phyloP scores from a whole-genome alignment of 2,888 invertebrate species.

The Drepanosiphum platanoidis region DNA sequence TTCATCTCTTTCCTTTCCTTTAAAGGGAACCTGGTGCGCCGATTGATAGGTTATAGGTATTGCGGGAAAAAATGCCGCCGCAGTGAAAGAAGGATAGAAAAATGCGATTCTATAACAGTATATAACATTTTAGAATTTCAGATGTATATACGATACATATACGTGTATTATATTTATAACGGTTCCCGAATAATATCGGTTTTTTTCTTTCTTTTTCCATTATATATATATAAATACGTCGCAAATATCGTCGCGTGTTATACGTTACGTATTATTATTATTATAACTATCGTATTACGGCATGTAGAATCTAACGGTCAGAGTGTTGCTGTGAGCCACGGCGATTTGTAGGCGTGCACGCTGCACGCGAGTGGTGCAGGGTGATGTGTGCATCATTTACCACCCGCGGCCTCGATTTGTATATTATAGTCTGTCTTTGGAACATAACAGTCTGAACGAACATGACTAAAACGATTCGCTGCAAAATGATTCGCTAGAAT shows the following conservation, averaged over 20 bases:
- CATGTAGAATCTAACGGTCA: neutral
- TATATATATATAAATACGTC: neutral
- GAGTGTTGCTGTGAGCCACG: constrained; percentile 7
- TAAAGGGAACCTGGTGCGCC: constrained; percentile 41
- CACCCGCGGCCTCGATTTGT: no score
- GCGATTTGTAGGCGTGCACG: neutral
- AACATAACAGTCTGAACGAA: no score
- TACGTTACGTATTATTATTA: no score
- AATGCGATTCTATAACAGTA: constrained; percentile 34
- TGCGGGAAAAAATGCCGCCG: neutral
- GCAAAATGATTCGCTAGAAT: no score
- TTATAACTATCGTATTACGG: no score
- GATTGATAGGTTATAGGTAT: neutral
- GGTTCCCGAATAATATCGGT: constrained; percentile 9
- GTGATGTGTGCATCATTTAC: neutral
- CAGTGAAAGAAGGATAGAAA: neutral
- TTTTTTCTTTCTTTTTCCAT: no score
- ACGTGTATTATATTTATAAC: neutral
- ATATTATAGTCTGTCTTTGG: no score
- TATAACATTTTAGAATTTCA: no score
- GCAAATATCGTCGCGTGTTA: neutral
- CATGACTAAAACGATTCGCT: no score
- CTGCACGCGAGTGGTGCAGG: neutral
- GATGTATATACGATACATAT: neutral
- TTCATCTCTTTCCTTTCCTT: no score